Conservation (phyloP, 2,113 vertebrate genomes). For the Empidonax traillii region DNA sequence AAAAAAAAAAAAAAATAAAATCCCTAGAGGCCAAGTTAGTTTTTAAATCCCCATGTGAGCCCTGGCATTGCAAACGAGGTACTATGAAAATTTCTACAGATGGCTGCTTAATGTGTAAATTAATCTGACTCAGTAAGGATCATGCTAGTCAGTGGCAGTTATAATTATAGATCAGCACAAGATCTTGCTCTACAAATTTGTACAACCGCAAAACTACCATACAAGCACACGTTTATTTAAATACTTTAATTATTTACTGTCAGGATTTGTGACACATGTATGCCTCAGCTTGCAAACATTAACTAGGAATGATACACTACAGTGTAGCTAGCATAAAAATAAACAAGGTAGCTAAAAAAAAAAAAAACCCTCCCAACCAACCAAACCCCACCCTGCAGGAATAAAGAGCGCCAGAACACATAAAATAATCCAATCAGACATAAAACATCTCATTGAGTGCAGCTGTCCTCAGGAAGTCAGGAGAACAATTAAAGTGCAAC, state of each 20-base stretch:
- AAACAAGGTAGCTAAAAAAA: constrained; percentile 29
- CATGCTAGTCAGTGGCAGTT: constrained; percentile 67
- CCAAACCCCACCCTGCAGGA: background rate
- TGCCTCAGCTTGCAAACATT: constrained; percentile 64
- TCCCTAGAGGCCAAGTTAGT: constrained; percentile 27
- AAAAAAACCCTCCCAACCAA: background rate
- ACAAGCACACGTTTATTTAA: constrained; percentile 68
- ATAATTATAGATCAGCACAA: constrained; percentile 74
- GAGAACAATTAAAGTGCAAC: background rate
- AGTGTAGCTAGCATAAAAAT: constrained; percentile 35
- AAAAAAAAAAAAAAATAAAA: background rate
- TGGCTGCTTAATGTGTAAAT: constrained; percentile 76
- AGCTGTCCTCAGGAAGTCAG: background rate
- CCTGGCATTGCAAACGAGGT: constrained; percentile 40
- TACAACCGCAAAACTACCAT: constrained; percentile 54
- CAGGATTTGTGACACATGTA: constrained; percentile 66
- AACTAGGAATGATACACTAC: constrained; percentile 34
- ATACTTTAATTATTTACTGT: constrained; percentile 77
- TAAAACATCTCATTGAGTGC: background rate
- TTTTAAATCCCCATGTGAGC: constrained; percentile 50
- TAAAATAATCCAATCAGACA: background rate
- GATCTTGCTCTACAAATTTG: constrained; percentile 71
- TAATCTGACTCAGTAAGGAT: constrained; percentile 71
- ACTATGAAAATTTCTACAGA: constrained; percentile 70
- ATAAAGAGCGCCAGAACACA: background rate